Evolutionary conservation across 2,888 invertebrate genomes (phyloP).

Genomic region (Atrina japonica): DNA sequence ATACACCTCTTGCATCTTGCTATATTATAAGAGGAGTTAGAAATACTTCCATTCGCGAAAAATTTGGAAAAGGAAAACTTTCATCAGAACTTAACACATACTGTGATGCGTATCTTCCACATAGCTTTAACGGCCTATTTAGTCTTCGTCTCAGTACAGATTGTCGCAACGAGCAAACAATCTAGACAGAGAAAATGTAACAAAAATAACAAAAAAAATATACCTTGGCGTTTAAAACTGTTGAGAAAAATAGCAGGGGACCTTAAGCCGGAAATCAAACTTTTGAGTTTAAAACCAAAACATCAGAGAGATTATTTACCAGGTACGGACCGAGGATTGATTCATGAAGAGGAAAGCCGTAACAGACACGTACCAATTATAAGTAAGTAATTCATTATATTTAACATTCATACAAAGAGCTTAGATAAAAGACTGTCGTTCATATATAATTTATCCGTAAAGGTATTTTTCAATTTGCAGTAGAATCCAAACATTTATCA

Average conservation of each 20-base stretch:
- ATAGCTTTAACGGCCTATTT: constrained; percentile 19
- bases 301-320: constrained; percentile 16
- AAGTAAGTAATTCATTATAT: no score
- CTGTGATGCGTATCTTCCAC: constrained; percentile 26
- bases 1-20: no score
- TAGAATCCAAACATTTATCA: no score
- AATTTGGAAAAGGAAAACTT: no score
- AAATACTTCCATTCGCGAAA: no score
- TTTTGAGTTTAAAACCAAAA: constrained; percentile 16
- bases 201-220: constrained; percentile 14
- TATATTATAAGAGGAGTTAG: no score
- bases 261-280: constrained; percentile 10
- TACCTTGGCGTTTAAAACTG: constrained; percentile 18
- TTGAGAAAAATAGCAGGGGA: constrained; percentile 14
- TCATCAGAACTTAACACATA: no score
- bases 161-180: no score
- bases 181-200: background rate
- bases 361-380: constrained; percentile 7
- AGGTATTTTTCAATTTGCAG: no score
- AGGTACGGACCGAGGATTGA: background rate
- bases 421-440: no score
- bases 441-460: no score
- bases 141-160: constrained; percentile 7
- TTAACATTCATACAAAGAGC: no score
- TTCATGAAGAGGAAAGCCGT: background rate